These are phyloP conservation scores for Colletes collaris DNA, from an alignment of 2,888 invertebrate genomes.

Conservation along the genomic window DNA sequence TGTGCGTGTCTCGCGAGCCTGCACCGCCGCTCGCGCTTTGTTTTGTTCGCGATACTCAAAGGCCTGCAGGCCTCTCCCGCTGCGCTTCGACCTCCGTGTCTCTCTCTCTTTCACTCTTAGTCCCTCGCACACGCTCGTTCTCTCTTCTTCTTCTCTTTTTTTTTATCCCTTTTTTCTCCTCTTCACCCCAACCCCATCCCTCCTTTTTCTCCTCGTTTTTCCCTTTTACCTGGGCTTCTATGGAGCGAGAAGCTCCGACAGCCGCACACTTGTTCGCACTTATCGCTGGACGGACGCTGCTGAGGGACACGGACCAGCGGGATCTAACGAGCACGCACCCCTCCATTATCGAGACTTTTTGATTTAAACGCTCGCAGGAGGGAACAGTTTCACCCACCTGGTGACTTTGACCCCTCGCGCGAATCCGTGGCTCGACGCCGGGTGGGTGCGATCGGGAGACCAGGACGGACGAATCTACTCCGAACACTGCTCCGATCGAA, in stretches of 20 bases:
- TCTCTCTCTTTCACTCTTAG: background rate
- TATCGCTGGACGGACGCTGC: conserved; percentile 56
- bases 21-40: conserved; percentile 48
- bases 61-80: conserved; percentile 49
- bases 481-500: no score
- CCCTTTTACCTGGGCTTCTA: conserved; percentile 41
- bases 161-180: background rate
- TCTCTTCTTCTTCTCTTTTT: no score
- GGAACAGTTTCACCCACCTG: background rate
- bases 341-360: conserved; percentile 35
- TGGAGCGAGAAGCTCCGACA: conserved; percentile 50
- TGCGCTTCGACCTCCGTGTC: conserved; percentile 45
- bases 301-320: conserved; percentile 50
- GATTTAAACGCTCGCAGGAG: conserved; percentile 11
- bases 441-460: no score
- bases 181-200: conserved; percentile 18
- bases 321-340: conserved; percentile 65
- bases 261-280: conserved; percentile 62
- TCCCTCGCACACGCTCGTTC: no score
- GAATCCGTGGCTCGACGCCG: background rate
- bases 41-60: conserved; percentile 53
- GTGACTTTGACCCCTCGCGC: background rate
- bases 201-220: conserved; percentile 38
- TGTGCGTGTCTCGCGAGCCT: conserved; percentile 37
- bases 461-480: no score